phyloP scores from a whole-genome alignment of 2,888 invertebrate species.

The Matsumyia berberina region DNA sequence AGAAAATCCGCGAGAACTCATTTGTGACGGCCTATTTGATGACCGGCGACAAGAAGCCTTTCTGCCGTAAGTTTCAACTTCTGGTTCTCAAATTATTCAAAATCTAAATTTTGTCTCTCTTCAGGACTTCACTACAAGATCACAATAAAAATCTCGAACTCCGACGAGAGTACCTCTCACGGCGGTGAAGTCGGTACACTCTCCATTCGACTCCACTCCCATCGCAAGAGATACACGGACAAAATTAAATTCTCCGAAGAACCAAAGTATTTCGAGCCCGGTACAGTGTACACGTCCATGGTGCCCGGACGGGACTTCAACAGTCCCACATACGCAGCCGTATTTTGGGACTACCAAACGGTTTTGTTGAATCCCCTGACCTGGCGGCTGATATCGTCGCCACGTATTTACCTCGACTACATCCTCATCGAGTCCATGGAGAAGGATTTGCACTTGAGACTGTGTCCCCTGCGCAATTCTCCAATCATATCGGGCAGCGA shows the following conservation, averaged over 20 bases:
- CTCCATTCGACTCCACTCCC: conserved; percentile 88
- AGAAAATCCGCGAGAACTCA: conserved; percentile 84
- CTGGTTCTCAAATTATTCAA: not conserved
- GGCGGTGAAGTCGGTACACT: conserved; percentile 92
- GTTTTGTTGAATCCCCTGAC: conserved; percentile 92
- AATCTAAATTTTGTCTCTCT: conserved; percentile 72
- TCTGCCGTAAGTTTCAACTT: conserved; percentile 88
- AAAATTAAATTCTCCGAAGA: conserved; percentile 86
- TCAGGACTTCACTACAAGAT: conserved; percentile 92
- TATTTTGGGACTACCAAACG: conserved; percentile 92
- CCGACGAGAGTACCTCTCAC: conserved; percentile 88
- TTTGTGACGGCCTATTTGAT: conserved; percentile 89
- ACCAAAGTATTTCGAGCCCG: conserved; percentile 87
- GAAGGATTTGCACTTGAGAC: conserved; percentile 85
- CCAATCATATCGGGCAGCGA: conserved; percentile 87
- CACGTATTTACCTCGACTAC: conserved; percentile 90
- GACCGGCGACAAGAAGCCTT: conserved; percentile 89
- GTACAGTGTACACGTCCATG: conserved; percentile 88
- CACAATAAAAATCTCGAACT: conserved; percentile 89
- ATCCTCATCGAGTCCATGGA: conserved; percentile 90
- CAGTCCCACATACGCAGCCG: conserved; percentile 88
- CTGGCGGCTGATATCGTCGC: conserved; percentile 91
- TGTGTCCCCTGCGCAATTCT: conserved; percentile 87
- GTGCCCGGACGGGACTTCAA: conserved; percentile 89
- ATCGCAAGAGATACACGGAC: conserved; percentile 86